Percentiles rank a stretch among this genome's conserved stretches.
phyloP scores from a whole-genome alignment of 2,888 invertebrate genomes.

The Erynnis tages region DNA sequence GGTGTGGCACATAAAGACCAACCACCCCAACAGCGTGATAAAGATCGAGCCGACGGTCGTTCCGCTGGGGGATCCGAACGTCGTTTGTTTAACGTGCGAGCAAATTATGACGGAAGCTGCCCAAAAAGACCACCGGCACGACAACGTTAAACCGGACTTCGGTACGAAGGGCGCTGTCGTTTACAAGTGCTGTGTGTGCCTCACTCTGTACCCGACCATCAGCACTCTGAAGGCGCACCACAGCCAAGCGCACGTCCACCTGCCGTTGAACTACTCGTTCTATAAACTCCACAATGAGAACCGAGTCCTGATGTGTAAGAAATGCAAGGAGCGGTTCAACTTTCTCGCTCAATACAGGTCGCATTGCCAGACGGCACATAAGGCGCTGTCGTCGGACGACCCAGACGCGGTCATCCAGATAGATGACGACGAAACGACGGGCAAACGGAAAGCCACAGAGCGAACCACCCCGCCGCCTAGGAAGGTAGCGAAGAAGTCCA shows the following conservation, averaged over 20 bases:
- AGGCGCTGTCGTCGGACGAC: not conserved
- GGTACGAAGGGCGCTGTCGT: conserved; percentile 59
- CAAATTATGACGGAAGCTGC: conserved; percentile 41
- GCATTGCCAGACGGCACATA: conserved; percentile 48
- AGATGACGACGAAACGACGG: conserved; percentile 28
- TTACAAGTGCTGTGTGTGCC: conserved; percentile 70
- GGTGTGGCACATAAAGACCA: conserved; percentile 47
- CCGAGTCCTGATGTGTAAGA: conserved; percentile 40
- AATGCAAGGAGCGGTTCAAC: conserved; percentile 47
- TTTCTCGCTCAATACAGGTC: conserved; percentile 43
- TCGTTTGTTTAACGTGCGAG: conserved; percentile 60
- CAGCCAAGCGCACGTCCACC: conserved; percentile 42
- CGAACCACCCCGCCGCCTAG: conserved; percentile 30
- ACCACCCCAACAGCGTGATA: conserved; percentile 47
- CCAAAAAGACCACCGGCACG: conserved; percentile 45
- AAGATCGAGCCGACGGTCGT: conserved; percentile 30
- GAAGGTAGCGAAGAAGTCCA: conserved; percentile 56
- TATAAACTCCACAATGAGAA: conserved; percentile 44
- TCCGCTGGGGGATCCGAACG: conserved; percentile 26
- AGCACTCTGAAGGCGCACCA: conserved; percentile 59
- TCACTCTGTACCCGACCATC: conserved; percentile 48
- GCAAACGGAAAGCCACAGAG: conserved; percentile 33
- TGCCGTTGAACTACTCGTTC: conserved; percentile 54
- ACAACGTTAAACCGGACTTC: conserved; percentile 43
- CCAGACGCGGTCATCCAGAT: conserved; percentile 13